These are phyloP conservation scores for Pollachius pollachius DNA, from an alignment of 2,113 vertebrate species.

Conservation along the genomic window DNA sequence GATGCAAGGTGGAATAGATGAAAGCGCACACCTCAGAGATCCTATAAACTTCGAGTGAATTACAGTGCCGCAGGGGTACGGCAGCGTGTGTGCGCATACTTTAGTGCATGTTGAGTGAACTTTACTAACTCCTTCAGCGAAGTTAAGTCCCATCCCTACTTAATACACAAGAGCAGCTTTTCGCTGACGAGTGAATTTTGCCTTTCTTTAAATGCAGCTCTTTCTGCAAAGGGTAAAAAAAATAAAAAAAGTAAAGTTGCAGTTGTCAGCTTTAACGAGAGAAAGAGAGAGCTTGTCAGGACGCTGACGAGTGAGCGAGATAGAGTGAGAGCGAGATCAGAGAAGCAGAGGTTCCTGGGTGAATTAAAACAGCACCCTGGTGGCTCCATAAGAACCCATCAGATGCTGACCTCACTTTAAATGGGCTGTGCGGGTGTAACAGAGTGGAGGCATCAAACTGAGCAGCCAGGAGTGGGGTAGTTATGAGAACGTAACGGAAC, in stretches of 20 bases:
- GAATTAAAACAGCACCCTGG: slow-evolving; percentile 69
- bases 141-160: slow-evolving; percentile 8
- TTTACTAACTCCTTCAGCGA: background rate
- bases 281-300: background rate
- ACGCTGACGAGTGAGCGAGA: slow-evolving; percentile 28
- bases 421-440: slow-evolving; percentile 41
- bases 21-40: background rate
- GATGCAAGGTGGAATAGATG: too few species aligned
- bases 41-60: background rate
- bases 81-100: background rate
- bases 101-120: background rate
- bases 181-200: slow-evolving; percentile 19
- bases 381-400: slow-evolving; percentile 62
- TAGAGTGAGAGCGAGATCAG: slow-evolving; percentile 55
- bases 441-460: slow-evolving; percentile 52
- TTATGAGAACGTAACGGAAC: slow-evolving; percentile 58
- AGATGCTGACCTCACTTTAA: slow-evolving; percentile 54
- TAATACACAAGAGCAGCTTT: slow-evolving; percentile 9
- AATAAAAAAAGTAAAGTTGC: slow-evolving; percentile 39
- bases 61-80: background rate
- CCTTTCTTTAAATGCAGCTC: slow-evolving; percentile 8
- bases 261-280: slow-evolving; percentile 47
- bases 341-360: slow-evolving; percentile 54
- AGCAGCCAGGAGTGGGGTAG: slow-evolving; percentile 45
- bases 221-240: slow-evolving; percentile 6